Conservation (phyloP, 2,888 invertebrate genomes). For the Brachypalpus laphriformis region DNA sequence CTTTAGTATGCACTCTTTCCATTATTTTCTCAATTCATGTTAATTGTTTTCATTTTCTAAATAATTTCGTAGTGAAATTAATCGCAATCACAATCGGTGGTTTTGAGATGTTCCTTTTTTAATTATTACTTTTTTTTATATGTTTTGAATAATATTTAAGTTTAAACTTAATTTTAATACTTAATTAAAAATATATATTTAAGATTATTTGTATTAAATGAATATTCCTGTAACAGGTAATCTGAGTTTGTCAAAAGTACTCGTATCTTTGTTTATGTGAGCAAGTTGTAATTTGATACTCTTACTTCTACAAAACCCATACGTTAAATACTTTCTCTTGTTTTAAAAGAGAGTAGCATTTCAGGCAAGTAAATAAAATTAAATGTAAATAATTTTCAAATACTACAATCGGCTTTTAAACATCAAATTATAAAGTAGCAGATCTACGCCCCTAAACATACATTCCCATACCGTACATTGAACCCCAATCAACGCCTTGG, state of each 20-base stretch:
- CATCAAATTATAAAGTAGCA: constrained; percentile 13
- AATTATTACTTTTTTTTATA: constrained; percentile 70
- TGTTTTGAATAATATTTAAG: constrained; percentile 75
- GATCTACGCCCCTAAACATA: constrained; percentile 85
- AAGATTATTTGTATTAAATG: constrained; percentile 58
- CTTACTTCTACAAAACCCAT: constrained; percentile 15
- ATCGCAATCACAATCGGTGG: constrained; percentile 83
- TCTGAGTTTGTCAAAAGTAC: constrained; percentile 39
- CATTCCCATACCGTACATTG: constrained; percentile 96
- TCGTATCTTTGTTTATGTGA: constrained; percentile 8
- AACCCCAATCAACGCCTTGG: constrained; percentile 95
- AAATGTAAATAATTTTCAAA: constrained; percentile 35
- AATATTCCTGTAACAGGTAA: constrained; percentile 66
- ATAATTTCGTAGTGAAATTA: constrained; percentile 77
- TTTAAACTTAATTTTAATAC: constrained; percentile 62
- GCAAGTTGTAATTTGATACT: constrained; percentile 14
- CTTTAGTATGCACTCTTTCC: constrained; percentile 26
- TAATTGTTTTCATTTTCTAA: constrained; percentile 71
- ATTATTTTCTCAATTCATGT: constrained; percentile 48
- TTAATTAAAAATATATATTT: constrained; percentile 63
- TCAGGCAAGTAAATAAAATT: constrained; percentile 25
- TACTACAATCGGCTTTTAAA: constrained; percentile 62
- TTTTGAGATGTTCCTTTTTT: constrained; percentile 76
- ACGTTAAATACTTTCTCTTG: constrained; percentile 8
- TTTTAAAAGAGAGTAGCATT: constrained; percentile 10